Percentiles rank a stretch among this genome's conserved stretches.
Conservation (phyloP, 2,888 invertebrate species). For the Platynereis dumerilii region DNA sequence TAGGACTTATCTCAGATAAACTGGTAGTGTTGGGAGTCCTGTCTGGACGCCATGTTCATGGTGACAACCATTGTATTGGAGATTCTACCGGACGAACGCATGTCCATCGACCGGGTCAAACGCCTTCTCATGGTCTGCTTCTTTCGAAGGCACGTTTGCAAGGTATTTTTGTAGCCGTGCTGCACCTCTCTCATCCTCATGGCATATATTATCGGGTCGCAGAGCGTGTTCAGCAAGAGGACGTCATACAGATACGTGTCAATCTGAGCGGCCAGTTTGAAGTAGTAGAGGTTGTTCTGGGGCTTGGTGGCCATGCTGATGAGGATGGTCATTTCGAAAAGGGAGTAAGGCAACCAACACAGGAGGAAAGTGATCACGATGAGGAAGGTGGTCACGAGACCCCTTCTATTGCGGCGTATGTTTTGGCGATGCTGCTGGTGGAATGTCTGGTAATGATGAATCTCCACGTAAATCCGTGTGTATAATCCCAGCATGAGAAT, state of each 20-base stretch:
- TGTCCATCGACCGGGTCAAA: background rate
- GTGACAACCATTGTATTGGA: background rate
- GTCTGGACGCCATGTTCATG: background rate
- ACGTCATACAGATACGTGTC: slow-evolving; percentile 27
- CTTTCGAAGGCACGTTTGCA: background rate
- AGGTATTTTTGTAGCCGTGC: slow-evolving; percentile 19
- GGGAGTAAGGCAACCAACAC: slow-evolving; percentile 51
- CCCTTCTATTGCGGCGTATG: slow-evolving; percentile 42
- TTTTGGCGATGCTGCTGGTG: slow-evolving; percentile 9
- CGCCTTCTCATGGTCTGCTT: background rate
- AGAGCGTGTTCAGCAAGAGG: slow-evolving; percentile 29
- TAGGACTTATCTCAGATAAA: too few relatives aligned
- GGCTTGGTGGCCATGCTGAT: slow-evolving; percentile 24
- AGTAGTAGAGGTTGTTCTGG: slow-evolving; percentile 8
- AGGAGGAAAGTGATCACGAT: slow-evolving; percentile 49
- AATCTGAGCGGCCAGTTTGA: slow-evolving; percentile 6
- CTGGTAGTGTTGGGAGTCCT: too few relatives aligned
- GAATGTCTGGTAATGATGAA: slow-evolving; percentile 19
- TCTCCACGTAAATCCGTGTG: slow-evolving; percentile 28
- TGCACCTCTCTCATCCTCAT: slow-evolving; percentile 33
- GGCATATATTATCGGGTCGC: slow-evolving; percentile 34
- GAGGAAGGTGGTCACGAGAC: slow-evolving; percentile 48
- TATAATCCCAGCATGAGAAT: slow-evolving; percentile 27
- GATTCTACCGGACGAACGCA: background rate
- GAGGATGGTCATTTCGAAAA: slow-evolving; percentile 43